A percentile compares a stretch with the other conserved stretches of the same genome.
Evolutionary conservation across 1,140 invertebrate genomes (phyloP).

Genomic region (Scaptomyza graminum): DNA sequence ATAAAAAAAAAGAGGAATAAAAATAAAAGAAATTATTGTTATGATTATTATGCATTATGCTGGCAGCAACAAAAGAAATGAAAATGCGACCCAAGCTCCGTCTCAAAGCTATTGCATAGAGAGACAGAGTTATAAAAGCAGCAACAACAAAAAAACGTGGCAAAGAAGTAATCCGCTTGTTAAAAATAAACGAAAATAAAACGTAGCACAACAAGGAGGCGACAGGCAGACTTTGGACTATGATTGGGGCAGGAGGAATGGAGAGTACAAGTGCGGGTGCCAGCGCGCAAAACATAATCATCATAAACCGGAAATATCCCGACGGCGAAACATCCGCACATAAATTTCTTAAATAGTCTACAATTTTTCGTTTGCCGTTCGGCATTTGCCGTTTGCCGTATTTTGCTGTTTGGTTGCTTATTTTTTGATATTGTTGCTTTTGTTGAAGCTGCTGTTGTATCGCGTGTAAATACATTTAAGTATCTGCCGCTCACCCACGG

Average conservation of each 20-base stretch:
- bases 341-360: conserved; percentile 83
- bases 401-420: conserved; percentile 45
- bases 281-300: conserved; percentile 77
- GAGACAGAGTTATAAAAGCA: conserved; percentile 43
- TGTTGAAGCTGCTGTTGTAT: conserved; percentile 54
- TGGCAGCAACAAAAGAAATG: conserved; percentile 59
- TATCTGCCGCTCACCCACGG: conserved; percentile 59
- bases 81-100: conserved; percentile 43
- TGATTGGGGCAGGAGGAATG: background rate
- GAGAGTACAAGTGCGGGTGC: conserved; percentile 24
- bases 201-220: conserved; percentile 36
- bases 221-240: background rate
- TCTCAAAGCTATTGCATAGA: conserved; percentile 48
- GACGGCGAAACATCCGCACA: conserved; percentile 83
- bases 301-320: conserved; percentile 83
- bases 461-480: conserved; percentile 78
- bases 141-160: conserved; percentile 39
- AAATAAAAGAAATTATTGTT: conserved; percentile 76
- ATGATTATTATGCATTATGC: conserved; percentile 70
- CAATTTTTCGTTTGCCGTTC: conserved; percentile 77
- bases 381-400: conserved; percentile 66
- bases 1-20: conserved; percentile 59
- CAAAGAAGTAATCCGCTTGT: conserved; percentile 77
- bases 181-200: conserved; percentile 80
- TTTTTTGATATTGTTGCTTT: background rate